Evolutionary conservation across 2,888 invertebrate genomes (phyloP), one percentile per base, ranked within the genome.

Genomic region (Clunio marinus): DNA sequence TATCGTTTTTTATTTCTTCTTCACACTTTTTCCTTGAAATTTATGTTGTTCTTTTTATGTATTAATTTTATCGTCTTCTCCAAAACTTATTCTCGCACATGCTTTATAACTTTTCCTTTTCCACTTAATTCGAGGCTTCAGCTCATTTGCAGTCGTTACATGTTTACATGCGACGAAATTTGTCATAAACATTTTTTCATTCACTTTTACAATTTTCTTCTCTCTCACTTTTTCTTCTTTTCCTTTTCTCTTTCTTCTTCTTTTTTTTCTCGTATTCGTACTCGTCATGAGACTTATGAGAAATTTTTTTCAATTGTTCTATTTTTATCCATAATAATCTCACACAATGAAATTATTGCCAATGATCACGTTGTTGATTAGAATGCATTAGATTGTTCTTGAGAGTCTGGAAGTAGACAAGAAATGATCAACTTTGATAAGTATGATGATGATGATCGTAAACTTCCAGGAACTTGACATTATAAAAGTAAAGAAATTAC

Each of bases 391-490:
- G n/a, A 10, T 5, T 10, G n/a, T 10, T 13, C 41, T 10, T 10
- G 22, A 17, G 10, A 3, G 15, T 20, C 51, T 51, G 51, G 51
- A 51, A 51, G 51, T 51, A 51, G 22, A 10, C 13, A 10, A 51
- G 51, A 51, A 51, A 24, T 10, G 20, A 15, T 17, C 20, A 8
- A 8, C 10, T 32, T 32, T 32, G 10, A 7, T 32, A n/a, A n/a
- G n/a, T n/a, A n/a, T n/a, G n/a, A n/a, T n/a, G n/a, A 41, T 41
- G 10, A n/a, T 2, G 10, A 41, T 15, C 17, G 2, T 51, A 17
- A 8, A 51, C 51, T 51, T 51, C 51, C 51, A 51, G 22, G 51
- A 51, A 51, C 10, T 41, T 41, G 41, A 41, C 41, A 13, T 41
- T 41, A 41, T n/a, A n/a, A n/a, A n/a, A n/a, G n/a, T n/a, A n/a